Conservation (phyloP, 2,888 invertebrate genomes). For the Emmelina monodactyla region DNA sequence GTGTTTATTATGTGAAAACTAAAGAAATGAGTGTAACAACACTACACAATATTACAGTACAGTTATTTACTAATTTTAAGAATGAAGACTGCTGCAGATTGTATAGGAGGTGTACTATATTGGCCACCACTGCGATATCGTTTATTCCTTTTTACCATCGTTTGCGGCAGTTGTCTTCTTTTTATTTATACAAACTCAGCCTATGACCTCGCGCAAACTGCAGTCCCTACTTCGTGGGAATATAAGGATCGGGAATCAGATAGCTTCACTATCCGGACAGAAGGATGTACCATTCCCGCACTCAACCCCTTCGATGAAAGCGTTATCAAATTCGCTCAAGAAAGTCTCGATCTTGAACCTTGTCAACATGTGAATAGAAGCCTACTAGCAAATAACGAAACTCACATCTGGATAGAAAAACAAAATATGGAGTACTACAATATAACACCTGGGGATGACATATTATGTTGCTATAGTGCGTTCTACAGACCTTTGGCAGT, state of each 20-base stretch:
- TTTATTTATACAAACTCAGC: conserved; percentile 22
- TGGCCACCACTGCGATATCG: conserved; percentile 29
- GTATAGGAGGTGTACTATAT: no score
- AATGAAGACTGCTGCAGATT: no score
- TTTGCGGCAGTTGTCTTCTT: conserved; percentile 37
- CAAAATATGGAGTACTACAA: conserved; percentile 55
- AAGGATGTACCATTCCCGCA: conserved; percentile 73
- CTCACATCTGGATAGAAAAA: conserved; percentile 63
- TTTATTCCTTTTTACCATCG: conserved; percentile 35
- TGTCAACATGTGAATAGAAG: conserved; percentile 58
- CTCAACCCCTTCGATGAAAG: conserved; percentile 68
- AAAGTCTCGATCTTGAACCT: conserved; percentile 52
- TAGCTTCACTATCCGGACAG: conserved; percentile 65
- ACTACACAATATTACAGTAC: no score
- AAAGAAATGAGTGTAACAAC: no score
- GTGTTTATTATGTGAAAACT: no score
- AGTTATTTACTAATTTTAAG: no score
- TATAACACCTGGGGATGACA: conserved; percentile 37
- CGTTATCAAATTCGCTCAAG: conserved; percentile 59
- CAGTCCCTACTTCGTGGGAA: no score
- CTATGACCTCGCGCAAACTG: conserved; percentile 12
- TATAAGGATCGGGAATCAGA: no score
- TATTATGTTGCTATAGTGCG: conserved; percentile 69
- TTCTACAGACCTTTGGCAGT: conserved; percentile 63
- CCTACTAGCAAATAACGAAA: conserved; percentile 65